Base-by-base conservation (phyloP, 2,113 vertebrate genomes). In the Asarcornis scutulata region DNA sequence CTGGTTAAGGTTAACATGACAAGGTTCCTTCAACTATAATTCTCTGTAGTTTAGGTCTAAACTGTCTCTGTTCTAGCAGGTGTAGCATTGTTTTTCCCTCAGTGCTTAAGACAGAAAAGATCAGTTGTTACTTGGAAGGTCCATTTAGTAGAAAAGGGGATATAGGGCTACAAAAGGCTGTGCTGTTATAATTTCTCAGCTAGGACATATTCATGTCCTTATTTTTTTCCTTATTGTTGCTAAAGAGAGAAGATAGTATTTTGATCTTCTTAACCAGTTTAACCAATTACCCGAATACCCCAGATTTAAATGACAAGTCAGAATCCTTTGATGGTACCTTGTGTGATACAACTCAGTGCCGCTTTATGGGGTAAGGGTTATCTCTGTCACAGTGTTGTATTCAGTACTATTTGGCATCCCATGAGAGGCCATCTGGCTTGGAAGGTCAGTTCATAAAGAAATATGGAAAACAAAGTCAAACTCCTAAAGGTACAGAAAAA, bases 271-370 rank as follows among this genome's bases (percentile, higher is more conserved):
- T 78, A 48, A 16, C 18, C 18, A 85, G 60, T 76, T 48, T 48
- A 52, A 7, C 1, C 3, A 25, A 63, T 59, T 68, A 27, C 9
- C 8, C 15, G 9, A 83, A 60, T 44, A 62, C n/a, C 6, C 7
- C 10, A 55, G 77, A 52, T 84, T 64, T 46, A 74, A 78, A 82
- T 31, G 7, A 63, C 4, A 63, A 26, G 26, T 69, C 20, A 75
- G 42, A 82, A 76, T 46, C 25, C 6, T 40, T 75, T 55, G n/a
- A 17, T 14, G 5, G 6, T n/a, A 27, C 11, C 38, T 83, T 36
- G 7, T 53, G 17, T 86, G 36, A 53, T 40, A 21, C 5, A n/a
- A 6, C 0, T 0, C 3, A 0, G 6, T 8, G 8, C 42, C 36
- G 32, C 17, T 69, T 63, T 73, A 9, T 52, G 29, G 5, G 29